Evolutionary conservation across 2,888 invertebrate genomes (phyloP).

Genomic region (Vannuccia rotundouncinata): DNA sequence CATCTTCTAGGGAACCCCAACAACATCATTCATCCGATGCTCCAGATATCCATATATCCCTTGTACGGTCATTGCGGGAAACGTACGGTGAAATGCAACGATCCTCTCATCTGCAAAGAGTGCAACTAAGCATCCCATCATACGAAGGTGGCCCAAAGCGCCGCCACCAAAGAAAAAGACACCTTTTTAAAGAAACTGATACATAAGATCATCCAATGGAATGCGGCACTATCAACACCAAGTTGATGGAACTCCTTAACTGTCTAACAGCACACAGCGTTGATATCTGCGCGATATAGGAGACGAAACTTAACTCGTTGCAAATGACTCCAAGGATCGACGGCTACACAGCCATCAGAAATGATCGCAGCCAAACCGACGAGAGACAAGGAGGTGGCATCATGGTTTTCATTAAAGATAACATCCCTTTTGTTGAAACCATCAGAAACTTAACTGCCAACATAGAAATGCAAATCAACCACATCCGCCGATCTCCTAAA

Average conservation of each 20-base stretch:
- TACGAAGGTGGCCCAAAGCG: neutral
- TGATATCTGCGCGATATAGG: neutral
- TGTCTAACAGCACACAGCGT: neutral
- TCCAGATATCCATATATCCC: neutral
- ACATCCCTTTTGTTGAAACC: neutral
- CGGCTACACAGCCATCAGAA: neutral
- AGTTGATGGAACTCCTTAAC: neutral
- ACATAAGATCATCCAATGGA: neutral
- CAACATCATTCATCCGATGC: neutral
- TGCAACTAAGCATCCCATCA: neutral
- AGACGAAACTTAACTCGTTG: neutral
- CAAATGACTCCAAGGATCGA: neutral
- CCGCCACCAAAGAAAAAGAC: neutral
- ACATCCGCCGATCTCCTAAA: neutral
- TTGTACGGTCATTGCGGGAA: neutral
- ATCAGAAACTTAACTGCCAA: neutral
- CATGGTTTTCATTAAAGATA: neutral
- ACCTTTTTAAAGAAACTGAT: neutral
- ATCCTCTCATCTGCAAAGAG: neutral
- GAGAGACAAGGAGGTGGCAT: neutral
- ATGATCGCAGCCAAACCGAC: neutral
- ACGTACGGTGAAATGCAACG: neutral
- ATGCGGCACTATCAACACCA: neutral
- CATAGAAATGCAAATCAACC: neutral
- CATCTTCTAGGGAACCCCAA: neutral